Conservation (phyloP, 2,113 vertebrate species). For the Tauraco erythrolophus region DNA sequence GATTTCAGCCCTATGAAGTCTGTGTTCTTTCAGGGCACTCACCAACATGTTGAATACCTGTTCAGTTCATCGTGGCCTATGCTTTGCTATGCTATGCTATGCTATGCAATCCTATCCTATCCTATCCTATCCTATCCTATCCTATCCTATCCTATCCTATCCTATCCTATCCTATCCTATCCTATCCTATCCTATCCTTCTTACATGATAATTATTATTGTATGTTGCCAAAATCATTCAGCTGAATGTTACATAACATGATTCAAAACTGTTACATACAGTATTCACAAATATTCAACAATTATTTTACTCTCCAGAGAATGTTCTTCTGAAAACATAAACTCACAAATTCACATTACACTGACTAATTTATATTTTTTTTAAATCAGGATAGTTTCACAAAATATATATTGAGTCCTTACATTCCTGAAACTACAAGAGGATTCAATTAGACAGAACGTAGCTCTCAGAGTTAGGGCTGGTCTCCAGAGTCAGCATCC, state of each 20-base stretch:
- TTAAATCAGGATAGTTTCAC: background rate
- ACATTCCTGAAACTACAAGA: background rate
- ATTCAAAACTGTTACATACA: background rate
- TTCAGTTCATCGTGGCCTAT: rapidly evolving
- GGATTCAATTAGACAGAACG: background rate
- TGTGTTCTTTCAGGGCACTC: background rate
- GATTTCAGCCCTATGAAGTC: background rate
- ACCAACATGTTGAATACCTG: background rate
- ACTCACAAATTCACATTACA: background rate
- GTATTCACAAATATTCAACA: background rate
- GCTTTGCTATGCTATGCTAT: too few relatives aligned
- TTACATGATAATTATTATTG: background rate
- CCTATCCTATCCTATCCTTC: background rate
- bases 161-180: background rate
- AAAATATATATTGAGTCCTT: background rate
- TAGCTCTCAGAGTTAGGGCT: background rate
- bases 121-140: background rate
- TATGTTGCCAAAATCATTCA: background rate
- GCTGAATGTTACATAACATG: background rate
- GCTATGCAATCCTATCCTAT: background rate
- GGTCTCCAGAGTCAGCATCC: background rate
- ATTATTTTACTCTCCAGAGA: background rate
- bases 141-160: background rate
- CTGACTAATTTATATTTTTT: background rate
- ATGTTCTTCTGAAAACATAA: background rate